A percentile compares a stretch with the other conserved stretches of the same genome.
These are phyloP conservation scores for Prunella fulvescens DNA, from an alignment of 2,113 vertebrate genomes.

Conservation along the genomic window DNA sequence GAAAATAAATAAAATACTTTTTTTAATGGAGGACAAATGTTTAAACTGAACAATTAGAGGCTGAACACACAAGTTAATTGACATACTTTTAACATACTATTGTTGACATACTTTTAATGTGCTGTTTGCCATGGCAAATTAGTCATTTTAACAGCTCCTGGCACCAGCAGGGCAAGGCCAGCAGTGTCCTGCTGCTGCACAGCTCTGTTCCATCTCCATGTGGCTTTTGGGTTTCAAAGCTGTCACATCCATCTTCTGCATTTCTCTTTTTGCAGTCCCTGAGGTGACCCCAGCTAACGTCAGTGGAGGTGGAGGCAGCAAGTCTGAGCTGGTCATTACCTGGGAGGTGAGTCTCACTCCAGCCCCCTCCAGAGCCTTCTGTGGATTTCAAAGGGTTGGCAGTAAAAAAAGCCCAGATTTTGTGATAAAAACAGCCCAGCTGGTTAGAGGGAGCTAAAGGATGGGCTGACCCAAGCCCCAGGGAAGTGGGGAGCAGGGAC, in stretches of 20 bases:
- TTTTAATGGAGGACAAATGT: constrained; percentile 7
- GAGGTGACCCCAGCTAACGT: constrained; percentile 94
- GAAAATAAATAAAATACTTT: background rate
- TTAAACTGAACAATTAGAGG: constrained; percentile 35
- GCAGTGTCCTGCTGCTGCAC: background rate
- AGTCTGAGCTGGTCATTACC: constrained; percentile 95
- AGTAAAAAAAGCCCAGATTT: background rate
- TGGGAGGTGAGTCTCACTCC: constrained; percentile 87
- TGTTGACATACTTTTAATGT: constrained; percentile 40
- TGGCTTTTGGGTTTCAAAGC: background rate
- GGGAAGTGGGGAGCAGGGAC: background rate
- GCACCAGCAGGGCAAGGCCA: background rate
- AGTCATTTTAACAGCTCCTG: background rate
- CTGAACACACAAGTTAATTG: constrained; percentile 28
- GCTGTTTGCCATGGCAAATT: constrained; percentile 31
- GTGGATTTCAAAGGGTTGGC: background rate
- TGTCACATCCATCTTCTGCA: background rate
- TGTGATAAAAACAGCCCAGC: background rate
- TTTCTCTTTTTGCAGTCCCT: constrained; percentile 76
- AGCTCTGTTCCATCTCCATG: background rate
- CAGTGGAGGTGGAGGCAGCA: constrained; percentile 95
- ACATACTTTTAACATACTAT: background rate
- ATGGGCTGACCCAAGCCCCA: background rate
- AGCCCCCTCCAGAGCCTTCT: background rate
- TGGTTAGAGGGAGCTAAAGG: background rate